Evolutionary conservation across 2,797 vertebrate genomes (phyloP).

Genomic region (Fringilla coelebs): DNA sequence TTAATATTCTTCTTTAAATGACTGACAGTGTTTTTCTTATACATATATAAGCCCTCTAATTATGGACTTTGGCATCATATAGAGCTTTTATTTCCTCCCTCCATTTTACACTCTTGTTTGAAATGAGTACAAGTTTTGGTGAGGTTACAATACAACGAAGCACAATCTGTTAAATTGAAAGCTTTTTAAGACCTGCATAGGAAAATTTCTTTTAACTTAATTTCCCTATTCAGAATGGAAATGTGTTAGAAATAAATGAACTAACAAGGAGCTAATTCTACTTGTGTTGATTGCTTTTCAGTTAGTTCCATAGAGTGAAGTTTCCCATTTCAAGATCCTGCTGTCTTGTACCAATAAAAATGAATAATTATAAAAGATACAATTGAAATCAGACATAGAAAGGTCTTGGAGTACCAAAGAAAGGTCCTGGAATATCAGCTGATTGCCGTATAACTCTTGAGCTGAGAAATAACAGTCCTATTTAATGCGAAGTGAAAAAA

Average conservation of each 20-base stretch:
- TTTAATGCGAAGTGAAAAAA: conserved; percentile 42
- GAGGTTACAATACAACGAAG: not conserved
- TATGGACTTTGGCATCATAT: not conserved
- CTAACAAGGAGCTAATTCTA: not conserved
- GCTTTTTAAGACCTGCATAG: not conserved
- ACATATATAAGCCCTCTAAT: not conserved
- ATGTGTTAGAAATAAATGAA: not conserved
- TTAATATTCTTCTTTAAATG: not conserved
- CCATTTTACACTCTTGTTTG: not conserved
- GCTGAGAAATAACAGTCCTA: not conserved
- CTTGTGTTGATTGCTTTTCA: not conserved
- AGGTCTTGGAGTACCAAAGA: not conserved
- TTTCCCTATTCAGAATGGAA: not conserved
- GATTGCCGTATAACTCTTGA: not conserved
- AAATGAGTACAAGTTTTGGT: not conserved
- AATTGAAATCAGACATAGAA: not conserved
- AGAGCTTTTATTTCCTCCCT: not conserved
- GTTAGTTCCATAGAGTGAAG: not conserved
- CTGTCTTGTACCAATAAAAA: not conserved
- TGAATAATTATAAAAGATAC: not conserved
- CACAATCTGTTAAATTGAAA: not conserved
- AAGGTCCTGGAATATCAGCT: not conserved
- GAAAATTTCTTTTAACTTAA: not conserved
- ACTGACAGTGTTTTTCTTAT: not conserved
- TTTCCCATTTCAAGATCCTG: not conserved